Base-by-base conservation (phyloP, 1,140 invertebrate species). In the Tetraneura akinire region DNA sequence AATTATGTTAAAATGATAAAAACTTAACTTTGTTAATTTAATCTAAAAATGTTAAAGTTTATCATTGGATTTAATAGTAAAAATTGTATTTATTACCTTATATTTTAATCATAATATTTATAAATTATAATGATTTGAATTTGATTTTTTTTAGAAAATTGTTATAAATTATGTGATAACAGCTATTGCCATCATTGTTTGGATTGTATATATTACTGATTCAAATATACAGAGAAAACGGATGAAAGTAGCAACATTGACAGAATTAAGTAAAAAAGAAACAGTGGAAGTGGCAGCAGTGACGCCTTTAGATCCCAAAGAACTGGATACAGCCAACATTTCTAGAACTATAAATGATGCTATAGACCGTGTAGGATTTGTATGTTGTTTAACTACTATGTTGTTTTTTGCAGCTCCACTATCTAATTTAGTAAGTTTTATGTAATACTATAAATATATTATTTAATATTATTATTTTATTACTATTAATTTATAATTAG, bases 371-470 rank as follows among this genome's bases (percentile, higher is more conserved):
- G 51, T 86, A 87, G 92, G 92, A 76, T 85, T 92, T 18, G 84
- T 92, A 32, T 91, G 92, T 82, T 92, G 91, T 83, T 83, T 88
- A 49, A 86, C 94, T 9, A 93, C 92, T 14, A 88, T 94, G 60
- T 83, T 92, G 60, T 94, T 93, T 82, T 92, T 94, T 85, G 92
- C 91, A 42, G 91, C 93, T 55, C 94, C 94, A 26, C 87, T 95
- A 80, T 90, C 90, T 29, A 90, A 91, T 83, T 84, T 95, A 82
- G 87, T 92, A 85, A 85, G 85, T 82, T 64, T 76, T 49, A 66
- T 64, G 2, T 47, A 37, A 37, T 49, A n/a, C n/a, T n/a, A 76
- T 55, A 21, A 21, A 21, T 29, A 16, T 37, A 37, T 37, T 4
- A 37, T 37, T 37, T 37, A 6, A 60, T 60, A 16, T n/a, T n/a